Evolutionary conservation across 2,797 vertebrate genomes (phyloP), one percentile per base, ranked within the genome.

Genomic region (Chaetophractus vellerosus): DNA sequence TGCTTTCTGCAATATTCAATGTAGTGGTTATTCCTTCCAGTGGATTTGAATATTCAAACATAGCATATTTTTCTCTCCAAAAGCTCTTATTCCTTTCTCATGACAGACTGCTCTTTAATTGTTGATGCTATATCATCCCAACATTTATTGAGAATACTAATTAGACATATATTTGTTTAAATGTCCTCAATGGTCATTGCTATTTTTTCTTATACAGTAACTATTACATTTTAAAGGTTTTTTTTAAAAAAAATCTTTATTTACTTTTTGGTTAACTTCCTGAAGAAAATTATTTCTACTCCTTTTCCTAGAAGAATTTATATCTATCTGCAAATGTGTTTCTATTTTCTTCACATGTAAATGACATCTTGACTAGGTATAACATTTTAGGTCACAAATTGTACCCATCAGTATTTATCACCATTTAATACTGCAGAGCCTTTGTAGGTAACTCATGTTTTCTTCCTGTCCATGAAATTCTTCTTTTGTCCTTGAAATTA

Each of bases 401-500:
- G 28, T 64, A 64, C 21, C 11, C 55, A 82, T 50, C 24, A 82
- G 66, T 81, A 31, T 52, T 85, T 33, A 83, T 41, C 41, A 81
- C 9, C 59, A 28, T 33, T 80, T 76, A 84, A 76, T 88, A 7
- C 38, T 57, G 3, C 7, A 82, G n/a, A 86, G 31, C 1, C 14
- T 91, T 63, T 76, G 7, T 52, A 84, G 52, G 24, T 10, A 68
- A 36, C 31, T 16, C 57, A 9, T 90, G 23, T 59, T 83, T 71
- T 86, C 63, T 76, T 69, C 24, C 19, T 24, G 16, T 14, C 52
- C 38, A 78, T 66, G 81, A 86, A 59, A 72, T 61, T 85, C 38
- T 85, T 78, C 14, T 78, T 91, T 87, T 48, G 23, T 41, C 18
- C 75, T 95, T 74, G 75, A 96, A 89, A 75, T 87, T 89, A 36